Conservation (phyloP, 2,797 vertebrate species). For the Pelobates cultripes region DNA sequence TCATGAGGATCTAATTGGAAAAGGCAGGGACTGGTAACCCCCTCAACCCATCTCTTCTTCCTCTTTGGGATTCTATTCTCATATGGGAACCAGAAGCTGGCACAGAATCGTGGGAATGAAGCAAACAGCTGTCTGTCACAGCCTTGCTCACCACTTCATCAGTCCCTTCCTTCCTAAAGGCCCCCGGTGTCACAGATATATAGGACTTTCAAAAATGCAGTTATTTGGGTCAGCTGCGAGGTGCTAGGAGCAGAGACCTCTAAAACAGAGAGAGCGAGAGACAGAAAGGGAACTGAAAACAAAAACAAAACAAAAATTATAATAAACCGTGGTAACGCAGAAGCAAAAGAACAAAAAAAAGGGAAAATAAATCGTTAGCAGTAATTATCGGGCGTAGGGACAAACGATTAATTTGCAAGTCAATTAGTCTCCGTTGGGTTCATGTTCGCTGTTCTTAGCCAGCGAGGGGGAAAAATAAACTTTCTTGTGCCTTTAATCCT, state of each 20-base stretch:
- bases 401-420: conserved; percentile 79
- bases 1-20: conserved; percentile 34
- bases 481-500: conserved; percentile 66
- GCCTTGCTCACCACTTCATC: conserved; percentile 39
- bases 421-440: conserved; percentile 76
- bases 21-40: conserved; percentile 36
- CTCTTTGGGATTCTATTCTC: conserved; percentile 39
- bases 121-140: conserved; percentile 55
- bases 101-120: conserved; percentile 43
- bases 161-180: conserved; percentile 34
- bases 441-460: conserved; percentile 72
- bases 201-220: conserved; percentile 57
- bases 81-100: conserved; percentile 30
- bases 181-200: conserved; percentile 55
- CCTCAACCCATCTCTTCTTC: conserved; percentile 23
- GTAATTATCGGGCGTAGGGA: conserved; percentile 76
- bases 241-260: neutral
- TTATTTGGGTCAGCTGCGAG: conserved; percentile 36
- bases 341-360: conserved; percentile 38
- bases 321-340: conserved; percentile 1
- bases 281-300: conserved; percentile 36
- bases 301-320: conserved; percentile 14
- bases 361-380: conserved; percentile 71
- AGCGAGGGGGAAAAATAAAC: conserved; percentile 68
- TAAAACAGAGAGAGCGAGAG: conserved; percentile 17